Base-by-base conservation (phyloP, 2,797 vertebrate genomes). In the Micrastur ruficollis region DNA sequence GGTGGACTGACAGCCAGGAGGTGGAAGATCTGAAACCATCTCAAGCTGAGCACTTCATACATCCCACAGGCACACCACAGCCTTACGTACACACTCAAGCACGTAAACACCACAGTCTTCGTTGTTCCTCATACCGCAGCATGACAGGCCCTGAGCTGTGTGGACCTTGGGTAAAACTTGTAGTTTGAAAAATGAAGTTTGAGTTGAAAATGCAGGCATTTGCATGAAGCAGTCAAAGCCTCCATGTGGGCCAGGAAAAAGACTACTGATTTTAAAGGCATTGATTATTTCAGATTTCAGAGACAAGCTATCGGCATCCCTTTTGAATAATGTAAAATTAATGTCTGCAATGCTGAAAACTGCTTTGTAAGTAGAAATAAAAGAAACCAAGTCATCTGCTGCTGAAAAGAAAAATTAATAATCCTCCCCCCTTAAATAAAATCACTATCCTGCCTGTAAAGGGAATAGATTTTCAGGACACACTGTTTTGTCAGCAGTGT, bases 61-160 rank as follows among this genome's bases (percentile, higher is more conserved):
- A 46, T 32, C 18, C 34, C 22, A 11, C 26, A 71, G 34, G 31
- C 31, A 90, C 23, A 58, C 12, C 2, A 12, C 59, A 58, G 38
- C 8, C 31, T 26, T 13, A 52, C 31, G 40, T 29, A 53, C 38
- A 80, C 12, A 8, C 29, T 67, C 59, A 36, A 23, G 14, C 59
- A 68, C 0, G 2, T 36, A 34, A 63, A 78, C 23, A 44, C 0
- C 0, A 32, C 3, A 52, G 16, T 21, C 46, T 79, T 83, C 0
- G 4, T 31, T 44, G 26, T 5, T 86, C 72, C 75, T 74, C 32
- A 29, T 7, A 29, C 12, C 68, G 74, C 65, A 81, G 46, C 31
- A 50, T 2, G 81, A 80, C 36, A 71, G 44, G 27, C 14, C 11
- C 61, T 65, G 29, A 78, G 74, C 49, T 67, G 18, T 2, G 36